Evolutionary conservation across 92 coral and sea anemone genomes (phyloP), one percentile per base, ranked within the genome.

Genomic region (Zoanthus gigantus): DNA sequence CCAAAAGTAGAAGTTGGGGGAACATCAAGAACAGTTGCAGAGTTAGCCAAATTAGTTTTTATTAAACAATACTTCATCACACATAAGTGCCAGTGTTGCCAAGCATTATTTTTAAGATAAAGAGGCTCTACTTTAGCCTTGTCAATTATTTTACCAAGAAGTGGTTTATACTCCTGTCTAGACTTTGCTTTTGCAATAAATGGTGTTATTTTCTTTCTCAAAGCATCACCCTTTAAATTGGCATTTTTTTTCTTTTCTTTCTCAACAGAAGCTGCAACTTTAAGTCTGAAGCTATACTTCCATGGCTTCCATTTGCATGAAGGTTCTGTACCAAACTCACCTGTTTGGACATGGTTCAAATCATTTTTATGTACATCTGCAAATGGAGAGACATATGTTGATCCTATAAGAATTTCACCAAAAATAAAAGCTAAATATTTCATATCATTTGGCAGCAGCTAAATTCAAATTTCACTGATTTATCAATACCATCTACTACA

Each of bases 251-350:
- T 54, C 14, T 10, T 54, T 0, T 54, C 60, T 54, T 54, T 54
- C 60, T 54, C 60, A 8, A 91, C 93, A 0, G 72, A 11, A 54
- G 60, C 60, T 54, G 60, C 12, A 9, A 52, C 57, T 52, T 52
- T 52, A 52, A 52, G 2, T 13, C 57, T 52, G 57, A 52, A 52
- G 12, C 3, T 52, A 13, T 2, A 52, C 57, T 52, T 52, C 3
- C 42, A 37, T 4, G 42, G 42, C 42, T 37, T 37, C 42, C 42
- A 37, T 37, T 37, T 37, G 42, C 42, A 37, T 37, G 42, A 37
- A 37, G 60, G 60, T 54, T 11, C 60, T 54, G 60, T 54, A 54
- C 14, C 60, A 54, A 54, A 54, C 60, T 54, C 13, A 7, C 60
- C 60, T 9, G 60, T 53, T 1, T 13, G 15, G 58, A 53, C 58